Evolutionary conservation across 1,140 invertebrate species (phyloP).

Genomic region (Papilio glaucus): DNA sequence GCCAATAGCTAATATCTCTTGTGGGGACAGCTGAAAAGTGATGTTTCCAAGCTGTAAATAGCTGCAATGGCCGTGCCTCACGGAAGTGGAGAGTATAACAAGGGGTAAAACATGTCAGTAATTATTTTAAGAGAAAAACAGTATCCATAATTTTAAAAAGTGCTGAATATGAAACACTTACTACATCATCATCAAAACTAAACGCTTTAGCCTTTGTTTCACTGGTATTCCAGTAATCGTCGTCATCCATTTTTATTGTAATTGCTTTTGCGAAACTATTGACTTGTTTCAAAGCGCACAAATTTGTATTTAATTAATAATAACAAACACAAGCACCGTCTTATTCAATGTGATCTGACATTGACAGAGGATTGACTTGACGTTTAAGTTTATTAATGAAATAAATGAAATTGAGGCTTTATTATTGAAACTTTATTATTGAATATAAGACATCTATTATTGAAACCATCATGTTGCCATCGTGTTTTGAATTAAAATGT

Average conservation of each 20-base stretch:
- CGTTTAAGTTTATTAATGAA: no score
- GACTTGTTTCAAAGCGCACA: background rate
- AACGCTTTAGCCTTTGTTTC: constrained; percentile 73
- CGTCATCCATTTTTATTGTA: constrained; percentile 63
- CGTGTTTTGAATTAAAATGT: no score
- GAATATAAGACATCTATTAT: no score
- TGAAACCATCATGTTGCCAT: no score
- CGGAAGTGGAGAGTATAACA: no score
- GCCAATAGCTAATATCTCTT: constrained; percentile 75
- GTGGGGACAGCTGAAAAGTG: constrained; percentile 64
- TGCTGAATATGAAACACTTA: constrained; percentile 40
- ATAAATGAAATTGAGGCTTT: no score
- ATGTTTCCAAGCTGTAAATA: no score
- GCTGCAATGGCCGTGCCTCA: no score
- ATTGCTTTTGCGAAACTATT: background rate
- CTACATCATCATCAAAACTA: constrained; percentile 76
- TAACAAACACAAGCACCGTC: background rate
- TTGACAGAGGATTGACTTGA: no score
- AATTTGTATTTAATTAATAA: background rate
- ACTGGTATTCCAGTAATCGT: constrained; percentile 79
- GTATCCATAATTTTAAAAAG: background rate
- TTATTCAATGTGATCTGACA: no score
- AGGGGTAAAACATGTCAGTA: background rate
- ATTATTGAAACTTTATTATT: no score
- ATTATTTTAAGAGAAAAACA: background rate